Percentiles rank a stretch among this genome's conserved stretches.
These are phyloP conservation scores for Loriculus beryllinus DNA, from an alignment of 2,797 vertebrate genomes.

Conservation along the genomic window DNA sequence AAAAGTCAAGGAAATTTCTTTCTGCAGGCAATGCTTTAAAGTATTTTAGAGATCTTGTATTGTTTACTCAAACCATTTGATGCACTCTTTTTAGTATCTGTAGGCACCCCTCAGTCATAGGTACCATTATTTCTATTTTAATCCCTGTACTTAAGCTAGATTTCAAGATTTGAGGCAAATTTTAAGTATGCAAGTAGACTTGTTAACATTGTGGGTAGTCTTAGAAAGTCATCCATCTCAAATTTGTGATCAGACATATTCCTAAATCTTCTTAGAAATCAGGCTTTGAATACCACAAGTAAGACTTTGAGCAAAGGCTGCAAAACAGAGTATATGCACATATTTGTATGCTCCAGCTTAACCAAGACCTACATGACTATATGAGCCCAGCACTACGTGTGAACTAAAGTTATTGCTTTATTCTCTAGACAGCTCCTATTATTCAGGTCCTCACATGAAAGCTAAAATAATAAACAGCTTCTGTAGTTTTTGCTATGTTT, in stretches of 20 bases:
- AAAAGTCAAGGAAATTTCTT: not conserved
- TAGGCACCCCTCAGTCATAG: not conserved
- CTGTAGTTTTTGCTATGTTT: not conserved
- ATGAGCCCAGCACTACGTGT: not conserved
- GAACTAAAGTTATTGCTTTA: not conserved
- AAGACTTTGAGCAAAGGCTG: not conserved
- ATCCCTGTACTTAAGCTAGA: not conserved
- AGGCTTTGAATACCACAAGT: not conserved
- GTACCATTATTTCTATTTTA: not conserved
- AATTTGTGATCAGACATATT: not conserved
- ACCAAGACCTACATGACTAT: rapidly evolving
- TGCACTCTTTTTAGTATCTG: not conserved
- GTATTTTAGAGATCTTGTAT: not conserved
- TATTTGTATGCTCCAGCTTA: not conserved
- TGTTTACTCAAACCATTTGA: not conserved
- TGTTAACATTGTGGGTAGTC: not conserved
- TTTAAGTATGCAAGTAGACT: not conserved
- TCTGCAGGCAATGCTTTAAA: not conserved
- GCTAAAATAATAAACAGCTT: not conserved
- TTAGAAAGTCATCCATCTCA: not conserved
- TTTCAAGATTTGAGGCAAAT: not conserved
- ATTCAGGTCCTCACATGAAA: not conserved
- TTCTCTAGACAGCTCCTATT: not conserved
- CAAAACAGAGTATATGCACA: rapidly evolving
- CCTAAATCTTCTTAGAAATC: not conserved